phyloP scores from a whole-genome alignment of 2,797 vertebrate genomes.

The Brachyalestes nurse region DNA sequence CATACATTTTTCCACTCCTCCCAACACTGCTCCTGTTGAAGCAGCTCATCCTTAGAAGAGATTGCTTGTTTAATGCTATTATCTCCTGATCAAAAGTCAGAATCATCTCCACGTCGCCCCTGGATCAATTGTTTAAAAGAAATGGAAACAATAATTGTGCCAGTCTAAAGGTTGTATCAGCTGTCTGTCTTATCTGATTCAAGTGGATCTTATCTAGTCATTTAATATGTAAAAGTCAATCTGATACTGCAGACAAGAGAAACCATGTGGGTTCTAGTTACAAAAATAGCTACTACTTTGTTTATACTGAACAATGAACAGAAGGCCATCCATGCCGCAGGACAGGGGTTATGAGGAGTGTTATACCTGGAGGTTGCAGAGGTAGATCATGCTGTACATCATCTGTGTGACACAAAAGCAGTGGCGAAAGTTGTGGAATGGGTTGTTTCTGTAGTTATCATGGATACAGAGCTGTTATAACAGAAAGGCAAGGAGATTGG shows the following conservation, averaged over 20 bases:
- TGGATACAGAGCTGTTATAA: slow-evolving; percentile 87
- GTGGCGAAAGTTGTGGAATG: slow-evolving; percentile 96
- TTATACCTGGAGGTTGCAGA: slow-evolving; percentile 81
- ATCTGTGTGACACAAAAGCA: slow-evolving; percentile 97
- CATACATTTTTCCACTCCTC: not conserved
- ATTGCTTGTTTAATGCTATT: not conserved
- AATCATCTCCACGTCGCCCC: not conserved
- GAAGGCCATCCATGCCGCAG: too few relatives aligned
- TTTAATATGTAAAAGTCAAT: not conserved
- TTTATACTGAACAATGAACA: too few relatives aligned
- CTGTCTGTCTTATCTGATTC: not conserved
- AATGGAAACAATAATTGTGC: not conserved
- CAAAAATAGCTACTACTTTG: not conserved
- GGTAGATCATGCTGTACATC: slow-evolving; percentile 97
- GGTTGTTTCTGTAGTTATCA: slow-evolving; percentile 93
- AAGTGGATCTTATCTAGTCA: not conserved
- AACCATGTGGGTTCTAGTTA: too few relatives aligned
- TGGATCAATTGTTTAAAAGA: not conserved
- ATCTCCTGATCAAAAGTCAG: slow-evolving; percentile 1
- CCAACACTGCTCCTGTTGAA: not conserved
- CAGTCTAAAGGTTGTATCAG: slow-evolving; percentile 3
- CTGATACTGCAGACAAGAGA: not conserved
- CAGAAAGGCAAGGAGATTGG: not conserved
- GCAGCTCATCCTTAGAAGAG: not conserved
- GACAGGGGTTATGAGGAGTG: not conserved